phyloP scores from a whole-genome alignment of 2,113 vertebrate genomes.

The Podarcis raffonei region DNA sequence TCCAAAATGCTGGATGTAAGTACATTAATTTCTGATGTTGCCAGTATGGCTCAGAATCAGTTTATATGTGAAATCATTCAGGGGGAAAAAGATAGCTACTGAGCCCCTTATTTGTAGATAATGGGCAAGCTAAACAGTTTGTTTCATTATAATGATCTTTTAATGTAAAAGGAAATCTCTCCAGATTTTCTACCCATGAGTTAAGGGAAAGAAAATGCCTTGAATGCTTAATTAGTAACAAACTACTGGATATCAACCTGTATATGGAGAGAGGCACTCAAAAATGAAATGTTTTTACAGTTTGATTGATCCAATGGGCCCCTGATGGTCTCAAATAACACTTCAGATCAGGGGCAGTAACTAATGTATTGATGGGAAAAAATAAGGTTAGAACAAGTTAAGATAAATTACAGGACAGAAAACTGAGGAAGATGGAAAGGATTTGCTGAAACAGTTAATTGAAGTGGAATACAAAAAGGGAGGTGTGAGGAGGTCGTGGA shows the following conservation, averaged over 20 bases:
- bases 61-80: neutral
- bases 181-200: neutral
- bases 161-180: neutral
- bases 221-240: neutral
- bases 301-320: neutral
- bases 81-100: neutral
- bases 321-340: neutral
- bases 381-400: no score
- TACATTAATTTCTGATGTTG: no score
- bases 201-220: neutral
- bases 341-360: neutral
- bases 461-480: no score
- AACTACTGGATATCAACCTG: neutral
- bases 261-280: neutral
- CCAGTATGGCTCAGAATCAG: neutral
- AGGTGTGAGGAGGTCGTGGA: no score
- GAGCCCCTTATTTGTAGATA: neutral
- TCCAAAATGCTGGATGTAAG: neutral
- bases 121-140: neutral
- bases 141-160: neutral
- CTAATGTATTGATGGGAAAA: no score
- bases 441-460: no score
- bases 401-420: no score
- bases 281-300: neutral
- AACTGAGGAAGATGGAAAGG: no score